Percentiles rank a stretch among this genome's conserved stretches.
These are phyloP conservation scores for Phalanger gymnotis DNA, from an alignment of 2,797 vertebrate genomes.

Conservation along the genomic window DNA sequence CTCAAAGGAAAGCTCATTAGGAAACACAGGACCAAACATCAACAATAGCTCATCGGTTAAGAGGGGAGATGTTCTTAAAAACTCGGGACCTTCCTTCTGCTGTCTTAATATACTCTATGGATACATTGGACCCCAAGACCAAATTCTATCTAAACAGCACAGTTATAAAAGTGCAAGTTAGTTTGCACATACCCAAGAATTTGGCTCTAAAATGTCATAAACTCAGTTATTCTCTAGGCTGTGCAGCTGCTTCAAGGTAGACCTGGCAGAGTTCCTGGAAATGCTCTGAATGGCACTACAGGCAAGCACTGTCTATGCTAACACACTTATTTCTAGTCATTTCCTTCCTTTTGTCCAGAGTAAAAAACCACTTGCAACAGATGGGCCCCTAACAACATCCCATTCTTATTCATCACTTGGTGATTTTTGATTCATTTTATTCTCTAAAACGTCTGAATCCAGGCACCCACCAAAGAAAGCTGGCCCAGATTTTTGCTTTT, in stretches of 20 bases:
- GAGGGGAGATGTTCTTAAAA: background rate
- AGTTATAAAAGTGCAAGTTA: fast-evolving
- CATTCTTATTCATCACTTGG: conserved; percentile 38
- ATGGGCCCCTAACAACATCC: conserved; percentile 1
- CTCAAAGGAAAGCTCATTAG: background rate
- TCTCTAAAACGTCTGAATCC: background rate
- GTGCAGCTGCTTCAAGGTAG: fast-evolving
- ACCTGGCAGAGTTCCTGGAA: conserved; percentile 62
- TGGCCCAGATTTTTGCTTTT: background rate
- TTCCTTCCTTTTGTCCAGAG: conserved; percentile 83
- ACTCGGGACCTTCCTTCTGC: background rate
- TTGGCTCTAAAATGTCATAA: fast-evolving
- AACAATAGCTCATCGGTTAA: background rate
- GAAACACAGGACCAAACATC: background rate
- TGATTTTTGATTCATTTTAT: background rate
- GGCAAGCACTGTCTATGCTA: background rate
- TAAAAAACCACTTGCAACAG: conserved; percentile 44
- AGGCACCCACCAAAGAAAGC: no score
- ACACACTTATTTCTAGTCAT: background rate
- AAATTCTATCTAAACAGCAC: background rate
- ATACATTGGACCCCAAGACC: fast-evolving
- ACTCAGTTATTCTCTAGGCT: fast-evolving
- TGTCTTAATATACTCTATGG: background rate
- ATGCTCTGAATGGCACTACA: fast-evolving
- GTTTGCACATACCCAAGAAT: fast-evolving